Evolutionary conservation across 1,140 invertebrate species (phyloP).

Genomic region (Aphis gossypii): DNA sequence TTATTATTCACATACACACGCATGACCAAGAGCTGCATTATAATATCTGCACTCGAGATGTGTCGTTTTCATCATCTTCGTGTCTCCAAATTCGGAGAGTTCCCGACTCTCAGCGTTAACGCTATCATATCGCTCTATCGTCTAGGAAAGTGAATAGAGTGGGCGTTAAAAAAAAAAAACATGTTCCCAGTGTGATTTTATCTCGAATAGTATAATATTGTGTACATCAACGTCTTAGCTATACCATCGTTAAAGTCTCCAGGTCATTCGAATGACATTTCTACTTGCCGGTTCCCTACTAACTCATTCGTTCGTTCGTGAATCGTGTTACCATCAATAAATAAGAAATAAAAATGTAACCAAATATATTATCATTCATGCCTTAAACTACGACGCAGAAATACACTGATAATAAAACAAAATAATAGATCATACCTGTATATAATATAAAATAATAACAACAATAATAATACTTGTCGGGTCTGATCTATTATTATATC

Average conservation of each 20-base stretch:
- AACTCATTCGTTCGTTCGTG: slow-evolving; percentile 2
- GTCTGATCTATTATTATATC: slow-evolving; percentile 24
- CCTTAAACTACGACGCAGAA: not conserved
- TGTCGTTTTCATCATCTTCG: slow-evolving; percentile 22
- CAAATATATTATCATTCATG: not conserved
- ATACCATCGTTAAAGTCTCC: slow-evolving; percentile 46
- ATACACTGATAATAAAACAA: not conserved
- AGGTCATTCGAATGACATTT: not conserved
- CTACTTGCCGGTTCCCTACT: not conserved
- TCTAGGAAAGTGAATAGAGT: not conserved
- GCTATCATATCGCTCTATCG: not conserved
- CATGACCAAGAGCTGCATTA: slow-evolving; percentile 11
- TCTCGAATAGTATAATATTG: not conserved
- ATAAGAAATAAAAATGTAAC: not conserved
- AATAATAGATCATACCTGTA: not conserved
- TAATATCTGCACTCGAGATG: slow-evolving; percentile 27
- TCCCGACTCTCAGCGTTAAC: not conserved
- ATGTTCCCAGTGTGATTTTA: not conserved
- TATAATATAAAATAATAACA: not conserved
- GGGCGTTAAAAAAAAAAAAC: slow-evolving; percentile 4
- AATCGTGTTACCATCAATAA: not conserved
- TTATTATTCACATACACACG: not conserved
- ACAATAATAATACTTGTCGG: slow-evolving; percentile 2
- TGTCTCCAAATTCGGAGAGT: slow-evolving; percentile 28
- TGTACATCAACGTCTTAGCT: not conserved